Evolutionary conservation across 1,140 invertebrate species (phyloP).

Genomic region (Drepana arcuata): DNA sequence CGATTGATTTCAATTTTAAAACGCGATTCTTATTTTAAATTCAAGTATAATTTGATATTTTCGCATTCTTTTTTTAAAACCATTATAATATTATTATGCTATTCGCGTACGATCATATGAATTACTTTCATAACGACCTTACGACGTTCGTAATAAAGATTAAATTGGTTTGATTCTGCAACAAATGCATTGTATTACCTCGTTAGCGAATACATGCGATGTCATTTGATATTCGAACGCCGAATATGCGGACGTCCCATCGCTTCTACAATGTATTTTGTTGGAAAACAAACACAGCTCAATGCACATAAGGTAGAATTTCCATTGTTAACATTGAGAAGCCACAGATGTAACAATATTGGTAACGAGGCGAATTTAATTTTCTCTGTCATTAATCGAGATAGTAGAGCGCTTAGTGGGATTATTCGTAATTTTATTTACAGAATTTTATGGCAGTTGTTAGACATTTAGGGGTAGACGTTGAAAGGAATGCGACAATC

Average conservation of each 20-base stretch:
- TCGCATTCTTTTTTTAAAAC: no score
- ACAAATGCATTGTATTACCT: conserved; percentile 40
- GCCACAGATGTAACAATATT: conserved; percentile 39
- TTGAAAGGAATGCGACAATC: no score
- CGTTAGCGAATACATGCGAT: conserved; percentile 56
- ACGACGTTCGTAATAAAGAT: conserved; percentile 19
- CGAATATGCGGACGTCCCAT: conserved; percentile 19
- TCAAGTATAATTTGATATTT: no score
- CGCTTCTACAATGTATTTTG: conserved; percentile 6
- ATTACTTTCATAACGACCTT: no score
- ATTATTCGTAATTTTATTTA: conserved; percentile 55
- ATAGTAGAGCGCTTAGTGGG: conserved; percentile 32
- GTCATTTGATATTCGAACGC: conserved; percentile 57
- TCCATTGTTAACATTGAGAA: conserved; percentile 18
- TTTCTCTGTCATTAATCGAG: conserved; percentile 57
- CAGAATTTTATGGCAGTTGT: conserved; percentile 24
- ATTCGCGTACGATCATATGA: no score
- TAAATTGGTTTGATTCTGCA: conserved; percentile 17
- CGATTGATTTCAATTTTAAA: conserved; percentile 44
- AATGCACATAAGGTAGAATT: conserved; percentile 22
- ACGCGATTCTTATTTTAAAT: conserved; percentile 49
- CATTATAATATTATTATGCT: no score
- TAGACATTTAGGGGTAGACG: not conserved
- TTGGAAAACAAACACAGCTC: conserved; percentile 27
- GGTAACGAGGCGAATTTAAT: conserved; percentile 52